A percentile compares a stretch with the other conserved stretches of the same genome.
Evolutionary conservation across 2,888 invertebrate species (phyloP).

Genomic region (Polydrusus tereticollis): DNA sequence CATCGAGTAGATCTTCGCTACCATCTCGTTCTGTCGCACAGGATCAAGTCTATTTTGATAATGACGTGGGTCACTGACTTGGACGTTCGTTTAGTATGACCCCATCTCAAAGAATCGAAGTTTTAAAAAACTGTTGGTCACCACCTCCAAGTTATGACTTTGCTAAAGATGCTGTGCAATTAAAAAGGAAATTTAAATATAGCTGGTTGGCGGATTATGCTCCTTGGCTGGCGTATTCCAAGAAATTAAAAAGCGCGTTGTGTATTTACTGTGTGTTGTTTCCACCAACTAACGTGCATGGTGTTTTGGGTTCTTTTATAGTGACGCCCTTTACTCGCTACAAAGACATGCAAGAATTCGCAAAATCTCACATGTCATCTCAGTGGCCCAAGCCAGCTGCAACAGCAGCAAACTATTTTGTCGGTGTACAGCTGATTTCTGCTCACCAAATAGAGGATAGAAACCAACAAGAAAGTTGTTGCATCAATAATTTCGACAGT

Average conservation of each 20-base stretch:
- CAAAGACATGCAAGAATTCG: constrained; percentile 19
- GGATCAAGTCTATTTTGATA: no score
- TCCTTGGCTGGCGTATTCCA: neutral
- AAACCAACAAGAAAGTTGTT: constrained; percentile 49
- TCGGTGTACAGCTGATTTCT: constrained; percentile 24
- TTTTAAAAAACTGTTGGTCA: constrained; percentile 7
- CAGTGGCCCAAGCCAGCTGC: constrained; percentile 16
- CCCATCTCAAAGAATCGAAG: neutral
- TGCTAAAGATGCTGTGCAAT: constrained; percentile 25
- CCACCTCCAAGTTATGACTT: constrained; percentile 20
- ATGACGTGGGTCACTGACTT: no score
- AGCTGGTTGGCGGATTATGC: neutral
- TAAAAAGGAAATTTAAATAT: constrained; percentile 24
- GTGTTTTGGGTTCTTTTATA: constrained; percentile 18
- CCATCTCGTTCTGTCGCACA: no score
- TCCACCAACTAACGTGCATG: constrained; percentile 13
- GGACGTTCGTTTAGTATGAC: constrained; percentile 5
- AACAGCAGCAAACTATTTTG: constrained; percentile 19
- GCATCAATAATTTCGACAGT: constrained; percentile 52
- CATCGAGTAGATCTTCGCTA: no score
- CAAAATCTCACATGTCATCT: constrained; percentile 17
- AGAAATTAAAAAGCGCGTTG: constrained; percentile 11
- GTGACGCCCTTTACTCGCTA: constrained; percentile 19
- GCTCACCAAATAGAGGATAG: constrained; percentile 32
- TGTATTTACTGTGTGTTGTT: constrained; percentile 19